Conservation (phyloP, 2,888 invertebrate genomes). For the Machimus atricapillus region DNA sequence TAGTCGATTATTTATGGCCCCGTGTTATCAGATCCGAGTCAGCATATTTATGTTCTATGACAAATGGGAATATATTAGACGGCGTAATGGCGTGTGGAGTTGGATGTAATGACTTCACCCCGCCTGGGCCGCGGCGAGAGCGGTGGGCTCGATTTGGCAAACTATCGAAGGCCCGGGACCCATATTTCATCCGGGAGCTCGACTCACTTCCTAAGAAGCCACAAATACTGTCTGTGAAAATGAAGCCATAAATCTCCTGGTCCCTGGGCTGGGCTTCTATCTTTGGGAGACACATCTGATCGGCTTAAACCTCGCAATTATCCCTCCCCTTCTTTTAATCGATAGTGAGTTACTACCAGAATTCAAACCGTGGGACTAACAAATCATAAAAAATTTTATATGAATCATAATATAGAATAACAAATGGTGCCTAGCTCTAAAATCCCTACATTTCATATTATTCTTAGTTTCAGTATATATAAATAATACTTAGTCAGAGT, state of each 20-base stretch:
- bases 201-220: not conserved
- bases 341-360: not conserved
- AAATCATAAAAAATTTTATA: not conserved
- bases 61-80: constrained; percentile 43
- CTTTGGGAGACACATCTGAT: not conserved
- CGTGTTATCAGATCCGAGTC: constrained; percentile 34
- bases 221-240: not conserved
- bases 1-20: constrained; percentile 40
- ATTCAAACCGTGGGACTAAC: not conserved
- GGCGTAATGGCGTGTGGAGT: constrained; percentile 30
- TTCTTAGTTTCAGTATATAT: no score
- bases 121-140: not conserved
- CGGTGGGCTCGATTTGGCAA: not conserved
- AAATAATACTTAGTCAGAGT: no score
- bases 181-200: not conserved
- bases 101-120: constrained; percentile 30
- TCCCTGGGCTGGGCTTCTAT: not conserved
- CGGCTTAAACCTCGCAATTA: not conserved
- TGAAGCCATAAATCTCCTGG: not conserved
- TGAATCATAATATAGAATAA: no score
- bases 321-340: not conserved
- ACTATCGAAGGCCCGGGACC: not conserved
- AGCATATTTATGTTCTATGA: constrained; percentile 43
- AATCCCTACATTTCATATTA: no score
- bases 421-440: no score